phyloP scores from a whole-genome alignment of 2,797 vertebrate species.

The Cyclopterus lumpus region DNA sequence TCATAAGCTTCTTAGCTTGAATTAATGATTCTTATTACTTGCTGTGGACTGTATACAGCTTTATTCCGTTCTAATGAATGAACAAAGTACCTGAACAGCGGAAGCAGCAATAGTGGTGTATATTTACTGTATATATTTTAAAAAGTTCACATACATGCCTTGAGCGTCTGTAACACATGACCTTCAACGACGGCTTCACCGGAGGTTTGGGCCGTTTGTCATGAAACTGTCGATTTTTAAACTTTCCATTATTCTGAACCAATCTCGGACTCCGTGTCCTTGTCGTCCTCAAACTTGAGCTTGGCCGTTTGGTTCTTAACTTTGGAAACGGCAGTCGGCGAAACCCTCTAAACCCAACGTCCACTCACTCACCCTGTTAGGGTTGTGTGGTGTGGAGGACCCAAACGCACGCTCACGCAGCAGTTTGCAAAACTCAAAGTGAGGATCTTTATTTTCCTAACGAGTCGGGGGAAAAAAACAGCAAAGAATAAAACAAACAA shows the following conservation, averaged over 20 bases:
- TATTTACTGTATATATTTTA: not conserved
- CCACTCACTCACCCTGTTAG: no score
- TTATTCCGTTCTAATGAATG: not conserved
- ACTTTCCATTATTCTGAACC: not conserved
- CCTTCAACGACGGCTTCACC: not conserved
- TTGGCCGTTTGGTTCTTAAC: not conserved
- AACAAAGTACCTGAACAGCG: not conserved
- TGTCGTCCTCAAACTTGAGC: not conserved
- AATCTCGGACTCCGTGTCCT: not conserved
- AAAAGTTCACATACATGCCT: not conserved
- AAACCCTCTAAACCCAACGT: not conserved
- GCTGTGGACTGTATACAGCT: not conserved
- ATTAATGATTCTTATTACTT: slow-evolving; percentile 39
- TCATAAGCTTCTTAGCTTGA: slow-evolving; percentile 36
- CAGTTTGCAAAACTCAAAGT: no score
- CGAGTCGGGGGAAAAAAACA: no score
- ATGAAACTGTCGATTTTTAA: not conserved
- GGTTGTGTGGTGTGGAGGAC: no score
- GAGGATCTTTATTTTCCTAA: no score
- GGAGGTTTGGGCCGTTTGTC: not conserved
- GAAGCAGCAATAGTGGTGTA: not conserved
- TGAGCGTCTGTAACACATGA: not conserved
- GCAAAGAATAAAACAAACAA: no score
- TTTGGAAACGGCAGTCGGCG: not conserved
- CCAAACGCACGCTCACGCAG: no score